phyloP scores from a whole-genome alignment of 1,140 invertebrate genomes.

The Plodia interpunctella region DNA sequence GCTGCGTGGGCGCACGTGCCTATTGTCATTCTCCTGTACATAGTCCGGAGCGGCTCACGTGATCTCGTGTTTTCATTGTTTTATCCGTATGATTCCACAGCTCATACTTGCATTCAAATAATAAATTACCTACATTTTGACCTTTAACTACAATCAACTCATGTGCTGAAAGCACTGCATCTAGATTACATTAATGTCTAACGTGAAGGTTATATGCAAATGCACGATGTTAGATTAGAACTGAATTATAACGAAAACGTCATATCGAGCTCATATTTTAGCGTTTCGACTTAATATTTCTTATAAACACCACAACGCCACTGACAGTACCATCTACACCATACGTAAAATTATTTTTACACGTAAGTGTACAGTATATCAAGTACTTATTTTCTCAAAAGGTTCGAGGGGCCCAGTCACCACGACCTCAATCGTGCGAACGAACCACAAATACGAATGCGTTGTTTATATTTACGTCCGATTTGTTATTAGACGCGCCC shows the following conservation, averaged over 20 bases:
- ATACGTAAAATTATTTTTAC: too few relatives aligned
- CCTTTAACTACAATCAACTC: constrained; percentile 18
- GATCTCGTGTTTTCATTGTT: constrained; percentile 14
- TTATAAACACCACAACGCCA: too few relatives aligned
- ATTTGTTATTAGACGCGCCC: constrained; percentile 28
- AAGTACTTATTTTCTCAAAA: constrained; percentile 5
- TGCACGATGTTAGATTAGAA: constrained; percentile 24
- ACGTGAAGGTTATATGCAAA: constrained; percentile 46
- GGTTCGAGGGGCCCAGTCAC: constrained; percentile 16
- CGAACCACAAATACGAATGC: constrained; percentile 24
- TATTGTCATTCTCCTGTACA: constrained; percentile 31
- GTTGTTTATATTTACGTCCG: constrained; percentile 38
- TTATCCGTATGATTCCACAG: not conserved
- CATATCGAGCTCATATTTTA: not conserved
- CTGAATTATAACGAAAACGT: not conserved
- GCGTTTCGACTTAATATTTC: too few relatives aligned
- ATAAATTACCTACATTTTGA: constrained; percentile 7
- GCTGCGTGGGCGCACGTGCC: constrained; percentile 55
- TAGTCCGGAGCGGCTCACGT: constrained; percentile 28
- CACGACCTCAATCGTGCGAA: constrained; percentile 20
- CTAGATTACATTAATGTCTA: constrained; percentile 33
- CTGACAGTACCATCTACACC: too few relatives aligned
- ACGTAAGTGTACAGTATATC: not conserved
- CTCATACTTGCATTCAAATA: constrained; percentile 25
- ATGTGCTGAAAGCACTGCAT: constrained; percentile 41